phyloP scores from a whole-genome alignment of 2,888 invertebrate species.

The Phlogophora meticulosa region DNA sequence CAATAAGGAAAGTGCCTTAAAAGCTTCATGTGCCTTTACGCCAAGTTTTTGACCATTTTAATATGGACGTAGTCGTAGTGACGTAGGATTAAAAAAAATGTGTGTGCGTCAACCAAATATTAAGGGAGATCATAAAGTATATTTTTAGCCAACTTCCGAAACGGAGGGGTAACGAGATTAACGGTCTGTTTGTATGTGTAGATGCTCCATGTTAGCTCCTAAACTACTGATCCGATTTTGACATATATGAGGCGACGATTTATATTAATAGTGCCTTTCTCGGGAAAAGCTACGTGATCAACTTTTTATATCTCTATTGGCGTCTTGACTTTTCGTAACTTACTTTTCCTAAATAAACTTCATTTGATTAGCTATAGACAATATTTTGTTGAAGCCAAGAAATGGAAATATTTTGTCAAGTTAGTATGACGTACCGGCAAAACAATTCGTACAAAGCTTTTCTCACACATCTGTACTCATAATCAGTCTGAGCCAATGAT shows the following conservation, averaged over 20 bases:
- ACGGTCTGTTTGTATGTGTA: background rate
- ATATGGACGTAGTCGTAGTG: background rate
- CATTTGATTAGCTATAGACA: too few species aligned
- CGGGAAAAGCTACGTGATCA: too few species aligned
- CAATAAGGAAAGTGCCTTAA: conserved; percentile 48
- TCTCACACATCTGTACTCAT: conserved; percentile 40
- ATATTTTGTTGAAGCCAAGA: too few species aligned
- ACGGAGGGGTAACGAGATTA: background rate
- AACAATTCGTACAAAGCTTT: background rate
- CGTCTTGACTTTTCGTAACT: too few species aligned
- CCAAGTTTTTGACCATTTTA: background rate
- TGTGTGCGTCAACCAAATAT: background rate
- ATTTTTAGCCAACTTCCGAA: background rate
- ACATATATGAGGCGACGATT: background rate
- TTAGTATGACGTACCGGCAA: too few species aligned
- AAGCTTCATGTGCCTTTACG: conserved; percentile 45
- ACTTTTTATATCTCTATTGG: too few species aligned
- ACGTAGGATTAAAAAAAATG: background rate
- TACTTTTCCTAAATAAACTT: too few species aligned
- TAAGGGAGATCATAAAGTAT: background rate
- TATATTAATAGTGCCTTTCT: too few species aligned
- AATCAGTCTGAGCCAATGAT: conserved; percentile 75
- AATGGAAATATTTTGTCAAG: too few species aligned
- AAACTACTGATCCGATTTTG: background rate
- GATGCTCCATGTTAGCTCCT: background rate